phyloP scores from a whole-genome alignment of 2,113 vertebrate species.

The Cephalopterus ornatus region DNA sequence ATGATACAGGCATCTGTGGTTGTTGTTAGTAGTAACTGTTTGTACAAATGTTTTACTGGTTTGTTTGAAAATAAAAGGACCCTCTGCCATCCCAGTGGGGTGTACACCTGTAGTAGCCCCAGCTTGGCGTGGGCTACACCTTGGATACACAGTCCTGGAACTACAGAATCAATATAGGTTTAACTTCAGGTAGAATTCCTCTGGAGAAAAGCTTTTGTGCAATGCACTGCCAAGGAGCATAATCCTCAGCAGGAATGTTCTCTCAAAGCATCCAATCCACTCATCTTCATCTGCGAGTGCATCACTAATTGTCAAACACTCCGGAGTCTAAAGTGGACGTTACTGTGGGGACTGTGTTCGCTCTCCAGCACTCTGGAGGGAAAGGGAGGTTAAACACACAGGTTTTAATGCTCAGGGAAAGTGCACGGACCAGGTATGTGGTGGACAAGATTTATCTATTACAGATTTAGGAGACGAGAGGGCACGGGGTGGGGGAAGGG shows the following conservation, averaged over 20 bases:
- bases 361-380: slow-evolving; percentile 48
- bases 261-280: slow-evolving; percentile 14
- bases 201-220: slow-evolving; percentile 25
- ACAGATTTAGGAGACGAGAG: background rate
- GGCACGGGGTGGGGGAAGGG: background rate
- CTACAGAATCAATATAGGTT: background rate
- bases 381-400: slow-evolving; percentile 65
- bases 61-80: slow-evolving; percentile 11
- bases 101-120: background rate
- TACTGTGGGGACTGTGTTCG: background rate
- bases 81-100: background rate
- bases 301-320: background rate
- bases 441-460: slow-evolving; percentile 76
- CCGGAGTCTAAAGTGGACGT: background rate
- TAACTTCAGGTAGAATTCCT: slow-evolving; percentile 17
- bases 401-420: slow-evolving; percentile 80
- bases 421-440: slow-evolving; percentile 74
- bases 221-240: background rate
- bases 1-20: slow-evolving; percentile 25
- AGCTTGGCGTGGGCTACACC: background rate
- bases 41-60: background rate
- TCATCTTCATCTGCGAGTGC: slow-evolving; percentile 29
- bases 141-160: background rate
- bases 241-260: background rate
- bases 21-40: background rate